phyloP scores from a whole-genome alignment of 92 coral and sea anemone genomes.

The Siderastrea radians region DNA sequence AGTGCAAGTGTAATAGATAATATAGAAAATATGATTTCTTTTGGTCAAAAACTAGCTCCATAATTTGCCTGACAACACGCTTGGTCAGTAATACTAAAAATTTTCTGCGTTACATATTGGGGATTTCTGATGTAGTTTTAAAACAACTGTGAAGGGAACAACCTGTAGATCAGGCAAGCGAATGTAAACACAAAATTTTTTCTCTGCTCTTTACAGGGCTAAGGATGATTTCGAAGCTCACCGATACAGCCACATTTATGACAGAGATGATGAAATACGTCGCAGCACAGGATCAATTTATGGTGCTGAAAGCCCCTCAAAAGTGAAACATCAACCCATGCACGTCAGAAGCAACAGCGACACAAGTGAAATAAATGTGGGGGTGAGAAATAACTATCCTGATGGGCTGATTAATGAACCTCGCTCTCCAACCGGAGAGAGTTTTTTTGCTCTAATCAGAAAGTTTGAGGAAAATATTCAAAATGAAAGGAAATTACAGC shows the following conservation, averaged over 20 bases:
- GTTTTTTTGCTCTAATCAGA: constrained; percentile 89
- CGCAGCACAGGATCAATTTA: constrained; percentile 97
- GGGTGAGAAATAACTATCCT: constrained; percentile 43
- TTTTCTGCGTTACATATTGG: neutral
- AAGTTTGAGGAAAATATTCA: constrained; percentile 91
- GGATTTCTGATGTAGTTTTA: neutral
- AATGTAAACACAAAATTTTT: neutral
- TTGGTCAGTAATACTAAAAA: neutral
- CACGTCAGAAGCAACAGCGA: constrained; percentile 95
- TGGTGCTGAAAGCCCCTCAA: constrained; percentile 80
- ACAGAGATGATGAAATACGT: constrained; percentile 88
- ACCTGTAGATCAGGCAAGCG: too few species aligned
- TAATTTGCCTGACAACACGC: neutral
- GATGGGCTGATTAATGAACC: constrained; percentile 70
- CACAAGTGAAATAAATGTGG: constrained; percentile 91
- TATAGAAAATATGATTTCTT: too few species aligned
- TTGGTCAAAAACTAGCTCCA: too few species aligned
- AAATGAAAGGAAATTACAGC: constrained; percentile 57
- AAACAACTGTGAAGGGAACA: neutral
- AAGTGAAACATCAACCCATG: constrained; percentile 69
- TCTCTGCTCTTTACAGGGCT: constrained; percentile 52
- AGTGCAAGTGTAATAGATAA: too few species aligned
- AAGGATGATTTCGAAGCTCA: constrained; percentile 80
- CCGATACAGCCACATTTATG: constrained; percentile 68
- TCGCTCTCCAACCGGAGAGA: constrained; percentile 95